phyloP scores from a whole-genome alignment of 2,888 invertebrate genomes.

The Aproaerema taeniolella region DNA sequence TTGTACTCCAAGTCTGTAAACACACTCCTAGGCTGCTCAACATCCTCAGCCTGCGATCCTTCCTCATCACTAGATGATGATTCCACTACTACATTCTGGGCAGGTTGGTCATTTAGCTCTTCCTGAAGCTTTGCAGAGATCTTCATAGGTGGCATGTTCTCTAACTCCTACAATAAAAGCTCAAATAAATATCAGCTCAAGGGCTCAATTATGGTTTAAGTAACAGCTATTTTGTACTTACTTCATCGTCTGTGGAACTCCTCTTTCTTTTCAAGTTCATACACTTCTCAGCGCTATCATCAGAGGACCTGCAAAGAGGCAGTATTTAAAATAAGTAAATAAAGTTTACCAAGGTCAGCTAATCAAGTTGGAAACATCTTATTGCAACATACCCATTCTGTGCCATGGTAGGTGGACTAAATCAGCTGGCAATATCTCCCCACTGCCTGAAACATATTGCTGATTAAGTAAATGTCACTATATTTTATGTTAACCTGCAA shows the following conservation, averaged over 20 bases:
- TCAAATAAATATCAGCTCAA: too few relatives aligned
- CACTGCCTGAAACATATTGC: slow-evolving; percentile 47
- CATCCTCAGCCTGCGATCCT: slow-evolving; percentile 41
- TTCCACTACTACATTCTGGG: slow-evolving; percentile 62
- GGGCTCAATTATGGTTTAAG: too few relatives aligned
- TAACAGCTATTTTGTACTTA: slow-evolving; percentile 1
- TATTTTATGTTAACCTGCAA: slow-evolving; percentile 26
- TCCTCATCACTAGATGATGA: slow-evolving; percentile 67
- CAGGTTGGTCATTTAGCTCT: slow-evolving; percentile 46
- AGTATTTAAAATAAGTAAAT: slow-evolving; percentile 44
- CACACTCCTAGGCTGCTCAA: slow-evolving; percentile 55
- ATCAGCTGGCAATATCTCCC: slow-evolving; percentile 40
- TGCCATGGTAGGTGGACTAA: slow-evolving; percentile 54
- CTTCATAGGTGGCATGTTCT: slow-evolving; percentile 66
- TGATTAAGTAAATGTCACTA: slow-evolving; percentile 28
- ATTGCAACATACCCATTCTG: slow-evolving; percentile 62
- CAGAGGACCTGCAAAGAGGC: slow-evolving; percentile 52
- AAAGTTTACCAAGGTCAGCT: slow-evolving; percentile 51
- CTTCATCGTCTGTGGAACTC: slow-evolving; percentile 66
- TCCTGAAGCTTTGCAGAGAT: slow-evolving; percentile 43
- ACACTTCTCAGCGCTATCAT: slow-evolving; percentile 55
- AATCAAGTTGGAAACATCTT: slow-evolving; percentile 31
- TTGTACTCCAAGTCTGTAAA: slow-evolving; percentile 66
- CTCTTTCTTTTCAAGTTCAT: slow-evolving; percentile 64
- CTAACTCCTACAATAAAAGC: slow-evolving; percentile 49